A percentile compares a stretch with the other conserved stretches of the same genome.
Conservation (phyloP, 2,888 invertebrate genomes). For the Blera fallax region DNA sequence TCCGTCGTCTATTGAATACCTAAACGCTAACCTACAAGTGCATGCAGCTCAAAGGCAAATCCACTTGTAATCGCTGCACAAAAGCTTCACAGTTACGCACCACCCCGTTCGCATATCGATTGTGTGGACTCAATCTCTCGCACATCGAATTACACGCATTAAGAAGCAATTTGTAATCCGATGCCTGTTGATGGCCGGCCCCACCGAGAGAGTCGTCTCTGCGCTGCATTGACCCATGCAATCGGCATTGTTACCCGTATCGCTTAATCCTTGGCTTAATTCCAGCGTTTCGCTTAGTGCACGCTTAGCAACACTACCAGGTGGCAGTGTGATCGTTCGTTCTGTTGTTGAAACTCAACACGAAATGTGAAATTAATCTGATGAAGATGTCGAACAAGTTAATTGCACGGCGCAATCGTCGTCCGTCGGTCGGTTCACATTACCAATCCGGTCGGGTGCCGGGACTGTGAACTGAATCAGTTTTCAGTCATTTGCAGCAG, state of each 20-base stretch:
- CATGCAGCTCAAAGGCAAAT: neutral
- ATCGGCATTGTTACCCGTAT: slow-evolving; percentile 47
- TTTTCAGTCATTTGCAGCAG: slow-evolving; percentile 31
- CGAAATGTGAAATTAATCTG: slow-evolving; percentile 57
- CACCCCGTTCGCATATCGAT: slow-evolving; percentile 23
- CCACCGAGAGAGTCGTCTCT: slow-evolving; percentile 8
- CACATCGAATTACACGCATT: slow-evolving; percentile 58
- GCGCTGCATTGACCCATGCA: slow-evolving; percentile 14
- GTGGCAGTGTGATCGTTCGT: neutral
- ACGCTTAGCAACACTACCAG: neutral
- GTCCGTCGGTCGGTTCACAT: slow-evolving; percentile 19
- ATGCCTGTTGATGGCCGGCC: slow-evolving; percentile 11
- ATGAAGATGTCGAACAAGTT: slow-evolving; percentile 69
- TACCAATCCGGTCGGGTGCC: slow-evolving; percentile 29
- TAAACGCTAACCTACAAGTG: neutral
- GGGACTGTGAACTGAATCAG: slow-evolving; percentile 8
- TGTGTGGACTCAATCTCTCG: slow-evolving; percentile 40
- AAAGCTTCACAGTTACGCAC: slow-evolving; percentile 21
- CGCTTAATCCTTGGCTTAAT: slow-evolving; percentile 64
- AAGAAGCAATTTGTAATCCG: slow-evolving; percentile 58
- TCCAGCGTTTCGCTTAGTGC: neutral
- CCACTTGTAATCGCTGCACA: neutral
- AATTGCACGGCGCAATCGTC: slow-evolving; percentile 49
- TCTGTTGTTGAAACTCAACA: slow-evolving; percentile 25
- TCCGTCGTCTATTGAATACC: neutral